Base-by-base conservation (phyloP, 2,113 vertebrate genomes). In the Cebidichthys violaceus region DNA sequence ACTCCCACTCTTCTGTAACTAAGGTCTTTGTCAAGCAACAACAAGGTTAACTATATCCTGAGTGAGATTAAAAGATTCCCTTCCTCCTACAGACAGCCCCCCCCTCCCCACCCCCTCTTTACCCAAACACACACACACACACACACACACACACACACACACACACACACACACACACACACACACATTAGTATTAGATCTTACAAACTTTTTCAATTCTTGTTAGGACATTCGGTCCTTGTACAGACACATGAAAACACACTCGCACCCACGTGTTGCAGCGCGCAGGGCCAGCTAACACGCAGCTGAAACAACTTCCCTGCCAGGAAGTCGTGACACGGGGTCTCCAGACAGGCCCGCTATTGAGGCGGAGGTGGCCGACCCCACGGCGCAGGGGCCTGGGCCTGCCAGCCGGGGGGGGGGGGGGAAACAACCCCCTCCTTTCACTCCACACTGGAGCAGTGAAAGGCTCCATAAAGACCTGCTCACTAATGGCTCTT, bases 271-370 rank as follows among this genome's bases (percentile, higher is more conserved):
- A 88, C 75, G 50, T 54, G 37, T 33, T 72, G 71, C 70, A 50
- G 31, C 1, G 24, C 41, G 65, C 74, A 82, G 75, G 4, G 65
- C 67, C 74, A 76, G 77, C 20, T 27, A 67, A 27, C 54, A 66
- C 10, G n/a, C 89, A 92, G 89, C 90, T 93, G 88, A 90, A 92
- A 93, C 89, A 91, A 92, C 92, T 88, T 85, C 77, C 86, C 84
- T 82, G 83, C 75, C 87, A 92, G 91, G 90, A 92, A 93, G 87
- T 84, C 47, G 7, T 81, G 88, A 85, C 89, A 90, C 13, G 65
- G 79, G 84, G 78, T 83, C 84, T 81, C 39, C 86, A 86, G 74
- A 92, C 89, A 90, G 81, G 71, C 65, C 76, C 2, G 54, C 80
- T 74, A 91, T 93, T 93, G 84, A 92, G 86, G 77, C 45, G 10